These are phyloP conservation scores for Orussus abietinus DNA, from an alignment of 1,140 invertebrate genomes.

Conservation along the genomic window DNA sequence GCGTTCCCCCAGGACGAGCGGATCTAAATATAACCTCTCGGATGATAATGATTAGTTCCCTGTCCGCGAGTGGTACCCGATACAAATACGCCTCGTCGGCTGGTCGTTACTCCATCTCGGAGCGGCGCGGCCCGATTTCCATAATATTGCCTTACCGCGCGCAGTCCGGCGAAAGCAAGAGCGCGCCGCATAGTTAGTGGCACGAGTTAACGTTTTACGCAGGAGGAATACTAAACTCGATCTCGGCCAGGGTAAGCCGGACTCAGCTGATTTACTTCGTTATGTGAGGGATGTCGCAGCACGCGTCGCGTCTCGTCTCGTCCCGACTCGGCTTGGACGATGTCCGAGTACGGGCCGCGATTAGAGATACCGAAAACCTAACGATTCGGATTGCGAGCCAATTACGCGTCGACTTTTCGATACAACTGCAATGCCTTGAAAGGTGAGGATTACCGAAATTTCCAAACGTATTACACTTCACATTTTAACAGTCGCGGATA, in stretches of 20 bases:
- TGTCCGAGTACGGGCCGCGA: conserved; percentile 1
- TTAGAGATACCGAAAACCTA: conserved; percentile 7
- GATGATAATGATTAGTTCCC: conserved; percentile 23
- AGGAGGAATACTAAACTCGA: conserved; percentile 25
- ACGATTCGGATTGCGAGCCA: too few relatives aligned
- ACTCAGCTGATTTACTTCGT: conserved; percentile 1
- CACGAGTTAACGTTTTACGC: conserved; percentile 28
- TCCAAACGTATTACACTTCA: too few relatives aligned
- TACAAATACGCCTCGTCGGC: conserved; percentile 26
- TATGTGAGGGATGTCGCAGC: conserved; percentile 8
- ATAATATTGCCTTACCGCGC: conserved; percentile 27
- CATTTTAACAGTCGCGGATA: too few relatives aligned
- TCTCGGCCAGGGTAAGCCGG: neutral
- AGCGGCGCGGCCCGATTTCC: conserved; percentile 23
- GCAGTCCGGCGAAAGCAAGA: conserved; percentile 14
- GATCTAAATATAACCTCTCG: conserved; percentile 17
- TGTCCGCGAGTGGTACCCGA: conserved; percentile 17
- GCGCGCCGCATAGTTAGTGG: conserved; percentile 25
- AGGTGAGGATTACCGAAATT: too few relatives aligned
- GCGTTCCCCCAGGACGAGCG: too few relatives aligned
- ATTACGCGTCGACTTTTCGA: too few relatives aligned
- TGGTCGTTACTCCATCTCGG: conserved; percentile 19
- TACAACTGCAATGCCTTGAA: too few relatives aligned
- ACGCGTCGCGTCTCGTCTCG: neutral
- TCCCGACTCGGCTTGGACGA: neutral